These are phyloP conservation scores for Coptodon rendalli DNA, from an alignment of 2,113 vertebrate genomes.

Conservation along the genomic window DNA sequence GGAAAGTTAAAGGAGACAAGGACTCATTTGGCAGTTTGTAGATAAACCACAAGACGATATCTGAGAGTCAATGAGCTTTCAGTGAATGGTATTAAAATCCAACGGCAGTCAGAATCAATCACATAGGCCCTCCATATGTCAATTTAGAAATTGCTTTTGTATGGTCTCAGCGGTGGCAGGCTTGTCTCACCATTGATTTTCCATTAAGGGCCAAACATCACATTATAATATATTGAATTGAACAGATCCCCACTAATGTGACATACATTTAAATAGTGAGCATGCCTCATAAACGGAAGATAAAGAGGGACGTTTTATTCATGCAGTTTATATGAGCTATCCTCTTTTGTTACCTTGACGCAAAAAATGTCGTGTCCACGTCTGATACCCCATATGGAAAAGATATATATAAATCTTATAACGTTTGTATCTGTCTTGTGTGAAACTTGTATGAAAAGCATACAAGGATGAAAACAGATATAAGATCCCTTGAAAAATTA, in stretches of 20 bases:
- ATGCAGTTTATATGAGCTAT: background rate
- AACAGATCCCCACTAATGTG: slow-evolving; percentile 58
- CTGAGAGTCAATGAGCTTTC: slow-evolving; percentile 69
- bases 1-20: slow-evolving; percentile 36
- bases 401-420: too few species aligned
- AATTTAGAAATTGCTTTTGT: slow-evolving; percentile 73
- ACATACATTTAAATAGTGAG: slow-evolving; percentile 62
- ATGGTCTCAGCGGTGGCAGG: slow-evolving; percentile 61
- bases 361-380: background rate
- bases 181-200: slow-evolving; percentile 74
- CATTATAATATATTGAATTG: slow-evolving; percentile 72
- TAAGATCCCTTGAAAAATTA: too few species aligned
- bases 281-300: slow-evolving; percentile 22
- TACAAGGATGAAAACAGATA: too few species aligned
- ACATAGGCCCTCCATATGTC: slow-evolving; percentile 61
- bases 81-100: slow-evolving; percentile 70
- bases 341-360: background rate
- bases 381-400: too few species aligned
- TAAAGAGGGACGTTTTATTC: background rate
- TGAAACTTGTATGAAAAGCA: too few species aligned
- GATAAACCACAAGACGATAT: slow-evolving; percentile 61
- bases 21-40: slow-evolving; percentile 59
- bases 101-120: slow-evolving; percentile 72
- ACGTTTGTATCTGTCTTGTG: too few species aligned
- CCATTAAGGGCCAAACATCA: slow-evolving; percentile 70